Evolutionary conservation across 2,113 vertebrate species (phyloP), one percentile per base, ranked within the genome.

Genomic region (Rhombomys opimus): DNA sequence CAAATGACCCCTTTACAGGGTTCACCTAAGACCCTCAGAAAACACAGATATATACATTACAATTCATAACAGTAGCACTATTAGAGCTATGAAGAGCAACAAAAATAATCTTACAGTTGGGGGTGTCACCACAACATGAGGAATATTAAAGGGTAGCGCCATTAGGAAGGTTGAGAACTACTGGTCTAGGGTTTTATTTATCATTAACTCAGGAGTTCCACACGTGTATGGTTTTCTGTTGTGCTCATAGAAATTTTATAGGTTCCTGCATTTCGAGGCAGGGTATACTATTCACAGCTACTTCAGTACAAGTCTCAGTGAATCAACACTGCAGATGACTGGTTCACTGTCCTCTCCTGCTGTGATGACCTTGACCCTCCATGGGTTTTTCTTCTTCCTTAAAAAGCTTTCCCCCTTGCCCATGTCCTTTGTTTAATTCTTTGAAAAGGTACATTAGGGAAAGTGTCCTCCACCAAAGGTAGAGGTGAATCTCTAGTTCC

Each of bases 191-290:
- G 73, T 73, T 93, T 85, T 88, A 68, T 4, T 38, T 3, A 38
- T 61, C 9, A 25, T 91, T 68, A 57, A n/a, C 54, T 95, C 15
- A 68, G 92, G 22, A 95, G 90, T 88, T 46, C 88, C 30, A 38
- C 27, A 73, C 59, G 1, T n/a, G 11, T 17, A 17, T 41, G 13
- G 7, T 17, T 52, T 20, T 35, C 70, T 63, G 14, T 10, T 67
- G 27, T 63, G 13, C 18, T 13, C 9, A 3, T 7, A 46, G 7
- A 35, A 10, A 41, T 38, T 17, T 9, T 2, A 35, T 81, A 65
- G 11, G 65, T 18, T 68, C 3, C 30, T 35, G 18, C 25, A 32
- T n/a, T 12, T 72, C 23, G 35, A 72, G 32, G 35, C 67, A 38
- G 22, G n/a, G 27, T 8, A 68, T 13, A 25, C 12, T n/a, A 27